Evolutionary conservation across 1,140 invertebrate species (phyloP).

Genomic region (Drosophila albomicans): DNA sequence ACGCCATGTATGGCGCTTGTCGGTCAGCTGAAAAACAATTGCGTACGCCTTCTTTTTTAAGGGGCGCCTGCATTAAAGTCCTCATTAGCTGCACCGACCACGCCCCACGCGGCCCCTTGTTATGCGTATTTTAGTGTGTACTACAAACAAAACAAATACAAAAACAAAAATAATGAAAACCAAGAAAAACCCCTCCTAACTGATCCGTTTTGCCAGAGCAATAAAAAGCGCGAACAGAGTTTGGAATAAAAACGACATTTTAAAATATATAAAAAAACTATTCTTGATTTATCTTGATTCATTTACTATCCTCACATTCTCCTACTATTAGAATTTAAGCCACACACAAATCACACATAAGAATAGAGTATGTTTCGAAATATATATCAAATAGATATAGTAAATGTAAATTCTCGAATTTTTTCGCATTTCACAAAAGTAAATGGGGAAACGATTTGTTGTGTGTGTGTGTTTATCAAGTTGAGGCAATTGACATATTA

Average conservation of each 20-base stretch:
- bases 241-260: slow-evolving; percentile 55
- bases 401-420: neutral
- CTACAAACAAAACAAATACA: neutral
- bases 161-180: no score
- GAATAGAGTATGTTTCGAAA: neutral
- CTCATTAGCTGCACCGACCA: slow-evolving; percentile 61
- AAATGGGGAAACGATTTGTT: slow-evolving; percentile 15
- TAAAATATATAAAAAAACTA: slow-evolving; percentile 19
- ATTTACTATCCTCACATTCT: slow-evolving; percentile 1
- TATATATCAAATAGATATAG: slow-evolving; percentile 1
- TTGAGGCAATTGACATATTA: slow-evolving; percentile 37
- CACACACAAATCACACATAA: neutral
- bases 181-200: slow-evolving; percentile 25
- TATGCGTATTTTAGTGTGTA: slow-evolving; percentile 54
- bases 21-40: slow-evolving; percentile 55
- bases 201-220: slow-evolving; percentile 56
- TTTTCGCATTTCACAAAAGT: slow-evolving; percentile 2
- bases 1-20: slow-evolving; percentile 42
- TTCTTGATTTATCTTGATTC: slow-evolving; percentile 35
- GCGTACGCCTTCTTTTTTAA: slow-evolving; percentile 16
- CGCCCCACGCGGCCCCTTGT: slow-evolving; percentile 33
- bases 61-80: slow-evolving; percentile 39
- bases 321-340: neutral
- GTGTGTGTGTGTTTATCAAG: neutral
- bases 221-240: slow-evolving; percentile 57